Evolutionary conservation across 2,113 vertebrate genomes (phyloP).

Genomic region (Sardina pilchardus): DNA sequence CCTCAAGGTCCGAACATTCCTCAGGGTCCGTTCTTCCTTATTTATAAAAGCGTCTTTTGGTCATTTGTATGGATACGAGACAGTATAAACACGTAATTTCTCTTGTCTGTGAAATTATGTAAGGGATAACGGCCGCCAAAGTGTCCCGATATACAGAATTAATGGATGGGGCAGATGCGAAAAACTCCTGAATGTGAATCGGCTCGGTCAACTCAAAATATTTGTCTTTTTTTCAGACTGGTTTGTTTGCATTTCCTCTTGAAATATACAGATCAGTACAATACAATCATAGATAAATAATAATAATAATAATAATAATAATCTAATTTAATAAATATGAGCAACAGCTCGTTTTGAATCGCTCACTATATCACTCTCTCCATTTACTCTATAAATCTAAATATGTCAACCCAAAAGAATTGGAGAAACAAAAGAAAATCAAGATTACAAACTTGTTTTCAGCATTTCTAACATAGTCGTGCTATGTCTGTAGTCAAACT

Average conservation of each 20-base stretch:
- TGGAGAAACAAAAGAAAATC: neutral
- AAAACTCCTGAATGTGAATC: neutral
- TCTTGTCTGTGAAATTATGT: neutral
- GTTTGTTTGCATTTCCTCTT: neutral
- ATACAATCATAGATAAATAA: neutral
- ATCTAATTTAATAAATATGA: slow-evolving; percentile 34
- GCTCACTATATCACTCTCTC: neutral
- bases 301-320: too few species aligned
- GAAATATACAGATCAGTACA: neutral
- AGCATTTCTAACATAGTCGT: neutral
- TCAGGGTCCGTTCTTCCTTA: neutral
- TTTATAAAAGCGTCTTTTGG: neutral
- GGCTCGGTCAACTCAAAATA: neutral
- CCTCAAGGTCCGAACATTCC: slow-evolving; percentile 4
- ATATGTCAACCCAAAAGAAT: neutral
- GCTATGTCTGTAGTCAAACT: neutral
- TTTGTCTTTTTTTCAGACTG: neutral
- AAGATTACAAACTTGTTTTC: neutral
- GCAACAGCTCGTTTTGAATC: neutral
- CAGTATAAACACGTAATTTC: neutral
- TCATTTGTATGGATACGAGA: neutral
- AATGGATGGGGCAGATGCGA: too few species aligned
- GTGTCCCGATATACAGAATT: too few species aligned
- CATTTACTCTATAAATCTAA: neutral
- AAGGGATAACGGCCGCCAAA: too few species aligned